Evolutionary conservation across 2,888 invertebrate genomes (phyloP).

Genomic region (Catocala nupta): DNA sequence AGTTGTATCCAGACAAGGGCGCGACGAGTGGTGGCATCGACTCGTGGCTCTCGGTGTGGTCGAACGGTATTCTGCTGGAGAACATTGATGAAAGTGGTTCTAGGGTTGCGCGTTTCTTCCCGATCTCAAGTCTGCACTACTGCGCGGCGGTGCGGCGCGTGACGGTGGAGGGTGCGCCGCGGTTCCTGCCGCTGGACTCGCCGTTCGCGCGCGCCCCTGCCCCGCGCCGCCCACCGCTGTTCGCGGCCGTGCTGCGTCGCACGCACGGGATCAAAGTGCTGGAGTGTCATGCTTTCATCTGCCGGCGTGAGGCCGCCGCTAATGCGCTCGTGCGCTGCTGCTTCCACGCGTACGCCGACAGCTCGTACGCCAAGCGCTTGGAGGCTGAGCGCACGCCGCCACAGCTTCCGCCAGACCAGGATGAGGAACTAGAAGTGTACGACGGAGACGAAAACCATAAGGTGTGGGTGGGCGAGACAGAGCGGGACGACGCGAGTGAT

Average conservation of each 20-base stretch:
- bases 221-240: slow-evolving; percentile 97
- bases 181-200: slow-evolving; percentile 98
- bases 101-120: slow-evolving; percentile 97
- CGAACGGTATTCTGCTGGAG: slow-evolving; percentile 97
- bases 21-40: slow-evolving; percentile 96
- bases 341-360: slow-evolving; percentile 99
- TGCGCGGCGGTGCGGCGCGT: slow-evolving; percentile 98
- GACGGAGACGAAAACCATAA: slow-evolving; percentile 98
- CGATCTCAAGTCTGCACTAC: slow-evolving; percentile 97
- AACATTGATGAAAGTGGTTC: slow-evolving; percentile 98
- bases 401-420: slow-evolving; percentile 77
- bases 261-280: slow-evolving; percentile 99
- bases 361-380: slow-evolving; percentile 95
- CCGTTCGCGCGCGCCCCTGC: slow-evolving; percentile 97
- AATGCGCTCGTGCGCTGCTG: slow-evolving; percentile 98
- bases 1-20: slow-evolving; percentile 98
- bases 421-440: slow-evolving; percentile 94
- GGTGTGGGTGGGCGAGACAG: slow-evolving; percentile 95
- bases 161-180: slow-evolving; percentile 91
- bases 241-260: slow-evolving; percentile 98
- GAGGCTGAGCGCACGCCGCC: slow-evolving; percentile 88
- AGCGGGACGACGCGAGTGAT: slow-evolving; percentile 92
- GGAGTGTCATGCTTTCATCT: slow-evolving; percentile 99
- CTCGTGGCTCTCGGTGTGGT: slow-evolving; percentile 99
- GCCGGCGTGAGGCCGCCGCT: slow-evolving; percentile 98